Evolutionary conservation across 2,888 invertebrate species (phyloP), one percentile per base, ranked within the genome.

Genomic region (Chymomyza fuscimana): DNA sequence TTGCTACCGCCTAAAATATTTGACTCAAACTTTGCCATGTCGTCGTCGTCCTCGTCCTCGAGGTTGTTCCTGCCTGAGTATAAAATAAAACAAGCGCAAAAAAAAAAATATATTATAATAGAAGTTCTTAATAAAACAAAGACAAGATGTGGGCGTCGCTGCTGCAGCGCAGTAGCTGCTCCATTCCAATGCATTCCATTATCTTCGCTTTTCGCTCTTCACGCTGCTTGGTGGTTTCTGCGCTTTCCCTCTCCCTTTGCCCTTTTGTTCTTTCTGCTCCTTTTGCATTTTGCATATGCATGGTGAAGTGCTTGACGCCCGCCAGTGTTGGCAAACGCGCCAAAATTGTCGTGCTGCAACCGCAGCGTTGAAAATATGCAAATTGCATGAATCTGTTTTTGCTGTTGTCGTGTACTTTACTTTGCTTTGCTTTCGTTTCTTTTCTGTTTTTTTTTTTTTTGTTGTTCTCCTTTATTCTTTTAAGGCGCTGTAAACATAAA

Each of bases 111-210:
- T 12, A 46, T 46, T 46, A 46, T 46, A 46, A 12, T 46, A 46
- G 75, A 74, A 80, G 86, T 85, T 80, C 86, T 83, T 82, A 87
- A 87, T 80, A 80, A 80, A 86, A 87, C 87, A 87, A 86, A 83
- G 86, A 80, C 77, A 80, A 69, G 63, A 63, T 64, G 86, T 78
- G 73, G 87, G 78, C 74, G 75, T 54, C 54, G 4, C n/a, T 54
- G n/a, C 54, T 19, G 54, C 54, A 46, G 40, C 12, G 40, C 40
- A 12, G 40, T 46, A 46, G 12, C 12, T 46, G 40, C 40, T 12
- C 40, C 40, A 46, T 12, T 4, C 40, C 40, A 12, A 46, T 19
- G 32, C 60, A 36, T 60, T 36, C 60, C 32, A n/a, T 60, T 60
- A 25, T 36, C 60, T 6, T 15, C 32, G 32, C 1, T 32, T 32